Percentiles rank a stretch among this genome's conserved stretches.
These are phyloP conservation scores for Dioctria rufipes DNA, from an alignment of 2,888 invertebrate genomes.

Conservation along the genomic window DNA sequence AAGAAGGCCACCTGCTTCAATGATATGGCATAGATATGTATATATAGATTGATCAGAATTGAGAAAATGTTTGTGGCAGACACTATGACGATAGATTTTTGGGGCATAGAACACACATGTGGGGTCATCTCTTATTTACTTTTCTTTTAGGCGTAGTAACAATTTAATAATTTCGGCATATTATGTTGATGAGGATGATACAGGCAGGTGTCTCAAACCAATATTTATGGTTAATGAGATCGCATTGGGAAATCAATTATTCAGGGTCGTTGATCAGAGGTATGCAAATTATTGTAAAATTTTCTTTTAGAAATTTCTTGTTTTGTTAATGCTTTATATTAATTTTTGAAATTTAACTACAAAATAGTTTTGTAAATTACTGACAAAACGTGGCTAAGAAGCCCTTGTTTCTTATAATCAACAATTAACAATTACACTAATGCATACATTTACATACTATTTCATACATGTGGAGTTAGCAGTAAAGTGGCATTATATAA, in stretches of 20 bases:
- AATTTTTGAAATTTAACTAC: too few relatives aligned
- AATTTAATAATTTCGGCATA: background rate
- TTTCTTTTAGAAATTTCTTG: background rate
- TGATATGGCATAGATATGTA: background rate
- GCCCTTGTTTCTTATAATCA: too few relatives aligned
- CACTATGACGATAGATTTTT: background rate
- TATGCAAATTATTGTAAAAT: background rate
- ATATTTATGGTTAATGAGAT: background rate
- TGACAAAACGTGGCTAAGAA: too few relatives aligned
- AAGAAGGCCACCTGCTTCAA: constrained; percentile 38
- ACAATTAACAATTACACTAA: too few relatives aligned
- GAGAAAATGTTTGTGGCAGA: background rate
- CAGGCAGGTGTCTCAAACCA: background rate
- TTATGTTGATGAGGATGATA: background rate
- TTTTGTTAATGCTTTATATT: too few relatives aligned
- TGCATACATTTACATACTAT: too few relatives aligned
- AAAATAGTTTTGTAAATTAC: too few relatives aligned
- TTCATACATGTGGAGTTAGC: too few relatives aligned
- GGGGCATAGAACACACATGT: background rate
- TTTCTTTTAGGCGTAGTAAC: background rate
- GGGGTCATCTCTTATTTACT: background rate
- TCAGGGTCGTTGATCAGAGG: background rate
- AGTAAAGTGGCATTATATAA: too few relatives aligned
- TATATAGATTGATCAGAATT: background rate
- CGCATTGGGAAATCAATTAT: background rate